Conservation (phyloP, 2,797 vertebrate genomes). For the Cryptoprocta ferox region DNA sequence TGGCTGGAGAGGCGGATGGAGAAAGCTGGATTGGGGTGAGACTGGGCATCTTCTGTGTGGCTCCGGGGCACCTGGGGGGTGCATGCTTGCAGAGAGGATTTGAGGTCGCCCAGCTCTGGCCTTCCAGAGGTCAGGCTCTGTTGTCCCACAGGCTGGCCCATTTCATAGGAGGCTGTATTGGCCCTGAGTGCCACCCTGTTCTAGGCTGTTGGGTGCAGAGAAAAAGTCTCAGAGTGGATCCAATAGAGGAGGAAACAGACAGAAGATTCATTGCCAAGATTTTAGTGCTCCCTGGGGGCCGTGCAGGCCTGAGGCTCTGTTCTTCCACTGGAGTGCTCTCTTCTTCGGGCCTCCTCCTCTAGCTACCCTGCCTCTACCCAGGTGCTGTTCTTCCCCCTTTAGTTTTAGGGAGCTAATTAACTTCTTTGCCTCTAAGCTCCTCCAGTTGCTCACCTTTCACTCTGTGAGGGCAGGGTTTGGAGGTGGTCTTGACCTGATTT, state of each 20-base stretch:
- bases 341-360: neutral
- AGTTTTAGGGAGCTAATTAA: neutral
- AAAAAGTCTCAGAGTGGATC: neutral
- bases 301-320: neutral
- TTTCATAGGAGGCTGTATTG: neutral
- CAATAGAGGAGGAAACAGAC: neutral
- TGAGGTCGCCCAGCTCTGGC: neutral
- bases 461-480: neutral
- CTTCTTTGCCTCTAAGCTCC: neutral
- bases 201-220: neutral
- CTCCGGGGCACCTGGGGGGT: accelerated
- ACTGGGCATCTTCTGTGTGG: neutral
- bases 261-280: neutral
- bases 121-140: neutral
- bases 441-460: neutral
- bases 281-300: neutral
- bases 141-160: neutral
- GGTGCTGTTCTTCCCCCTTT: neutral
- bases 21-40: neutral
- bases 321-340: neutral
- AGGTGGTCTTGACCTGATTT: conserved; percentile 11
- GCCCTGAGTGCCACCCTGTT: neutral
- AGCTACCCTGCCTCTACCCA: neutral
- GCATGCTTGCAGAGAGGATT: neutral
- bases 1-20: neutral